A percentile compares a stretch with the other conserved stretches of the same genome.
Evolutionary conservation across 2,888 invertebrate species (phyloP).

Genomic region (Elmis aenea): DNA sequence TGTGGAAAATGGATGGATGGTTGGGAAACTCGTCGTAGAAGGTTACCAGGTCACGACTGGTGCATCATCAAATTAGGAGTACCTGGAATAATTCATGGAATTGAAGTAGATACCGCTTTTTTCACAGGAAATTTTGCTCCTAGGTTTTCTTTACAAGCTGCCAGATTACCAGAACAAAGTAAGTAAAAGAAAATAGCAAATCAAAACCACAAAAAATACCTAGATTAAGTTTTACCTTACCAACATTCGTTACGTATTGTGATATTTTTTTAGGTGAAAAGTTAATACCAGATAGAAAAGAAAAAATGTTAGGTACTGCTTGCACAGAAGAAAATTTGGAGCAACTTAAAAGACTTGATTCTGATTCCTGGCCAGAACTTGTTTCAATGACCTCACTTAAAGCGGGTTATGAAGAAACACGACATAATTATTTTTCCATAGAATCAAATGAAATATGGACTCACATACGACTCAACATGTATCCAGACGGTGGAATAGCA

Average conservation of each 20-base stretch:
- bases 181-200: conserved; percentile 7
- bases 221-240: not conserved
- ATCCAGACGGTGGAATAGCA: conserved; percentile 62
- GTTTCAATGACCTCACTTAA: conserved; percentile 51
- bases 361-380: conserved; percentile 55
- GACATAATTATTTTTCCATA: conserved; percentile 55
- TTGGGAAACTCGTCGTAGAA: conserved; percentile 61
- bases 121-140: conserved; percentile 62
- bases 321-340: conserved; percentile 47
- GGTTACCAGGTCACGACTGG: conserved; percentile 60
- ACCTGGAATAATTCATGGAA: conserved; percentile 52
- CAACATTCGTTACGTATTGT: conserved; percentile 1
- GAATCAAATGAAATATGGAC: conserved; percentile 52
- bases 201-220: conserved; percentile 4
- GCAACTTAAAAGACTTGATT: conserved; percentile 46
- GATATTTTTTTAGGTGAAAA: conserved; percentile 45
- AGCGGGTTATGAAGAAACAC: conserved; percentile 55
- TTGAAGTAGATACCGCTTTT: conserved; percentile 57
- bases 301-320: conserved; percentile 49
- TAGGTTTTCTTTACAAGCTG: conserved; percentile 58
- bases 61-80: conserved; percentile 55
- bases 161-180: conserved; percentile 51
- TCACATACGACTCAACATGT: conserved; percentile 58
- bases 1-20: conserved; percentile 68
- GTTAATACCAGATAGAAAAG: conserved; percentile 46